phyloP scores from a whole-genome alignment of 37 sponge, comb jelly and placozoan genomes.

The Aphrocallistes beatrix region DNA sequence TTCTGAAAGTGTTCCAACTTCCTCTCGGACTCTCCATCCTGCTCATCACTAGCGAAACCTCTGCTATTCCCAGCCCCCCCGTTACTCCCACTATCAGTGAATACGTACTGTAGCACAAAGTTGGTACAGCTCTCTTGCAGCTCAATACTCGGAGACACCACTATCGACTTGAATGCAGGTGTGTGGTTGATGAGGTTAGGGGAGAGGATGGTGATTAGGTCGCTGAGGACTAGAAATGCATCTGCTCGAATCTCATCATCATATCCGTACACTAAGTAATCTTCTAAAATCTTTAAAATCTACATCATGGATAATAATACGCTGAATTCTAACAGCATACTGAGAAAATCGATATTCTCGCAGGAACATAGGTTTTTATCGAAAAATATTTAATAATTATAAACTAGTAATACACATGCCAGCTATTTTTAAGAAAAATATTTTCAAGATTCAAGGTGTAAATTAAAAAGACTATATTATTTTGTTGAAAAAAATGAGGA shows the following conservation, averaged over 20 bases:
- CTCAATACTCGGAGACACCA: not conserved
- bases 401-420: too few species aligned
- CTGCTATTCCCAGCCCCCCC: not conserved
- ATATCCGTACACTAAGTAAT: not conserved
- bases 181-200: conserved; percentile 12
- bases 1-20: not conserved
- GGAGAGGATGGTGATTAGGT: not conserved
- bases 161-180: not conserved
- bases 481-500: too few species aligned
- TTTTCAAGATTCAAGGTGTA: too few species aligned
- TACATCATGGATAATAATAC: too few species aligned
- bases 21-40: not conserved
- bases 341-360: too few species aligned
- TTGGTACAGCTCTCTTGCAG: not conserved
- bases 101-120: not conserved
- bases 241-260: not conserved
- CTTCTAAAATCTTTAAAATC: not conserved
- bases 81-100: not conserved
- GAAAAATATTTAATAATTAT: too few species aligned
- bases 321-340: too few species aligned
- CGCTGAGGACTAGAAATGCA: not conserved
- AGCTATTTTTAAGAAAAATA: too few species aligned
- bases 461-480: too few species aligned
- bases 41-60: not conserved
- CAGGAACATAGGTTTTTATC: too few species aligned